Percentiles rank a stretch among this genome's conserved stretches.
Conservation (phyloP, 2,888 invertebrate genomes). For the Portevinia maculata region DNA sequence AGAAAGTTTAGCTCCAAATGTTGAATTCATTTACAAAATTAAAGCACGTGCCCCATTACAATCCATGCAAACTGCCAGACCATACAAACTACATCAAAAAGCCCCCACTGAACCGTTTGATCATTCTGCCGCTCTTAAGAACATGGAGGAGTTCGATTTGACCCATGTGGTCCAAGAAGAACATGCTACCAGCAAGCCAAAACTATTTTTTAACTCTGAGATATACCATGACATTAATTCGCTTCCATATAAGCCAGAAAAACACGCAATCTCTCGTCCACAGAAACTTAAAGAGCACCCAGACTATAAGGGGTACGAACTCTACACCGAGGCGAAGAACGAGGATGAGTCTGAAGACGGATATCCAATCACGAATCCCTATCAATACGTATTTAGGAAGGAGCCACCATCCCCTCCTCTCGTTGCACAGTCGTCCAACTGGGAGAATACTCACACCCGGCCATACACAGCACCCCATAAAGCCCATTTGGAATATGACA, state of each 20-base stretch:
- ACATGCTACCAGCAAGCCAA: constrained; percentile 77
- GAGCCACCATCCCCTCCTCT: constrained; percentile 76
- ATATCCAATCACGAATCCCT: constrained; percentile 80
- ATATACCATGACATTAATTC: constrained; percentile 82
- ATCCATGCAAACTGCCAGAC: constrained; percentile 80
- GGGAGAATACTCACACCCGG: constrained; percentile 75
- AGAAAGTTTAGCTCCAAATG: constrained; percentile 80
- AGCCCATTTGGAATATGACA: constrained; percentile 78
- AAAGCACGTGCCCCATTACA: constrained; percentile 80
- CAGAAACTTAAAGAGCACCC: constrained; percentile 73
- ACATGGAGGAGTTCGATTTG: constrained; percentile 81
- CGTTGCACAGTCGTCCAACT: constrained; percentile 72
- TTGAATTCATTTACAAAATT: constrained; percentile 82
- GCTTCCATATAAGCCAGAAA: constrained; percentile 80
- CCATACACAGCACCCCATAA: constrained; percentile 54
- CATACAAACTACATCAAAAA: constrained; percentile 78
- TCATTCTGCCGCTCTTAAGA: constrained; percentile 80
- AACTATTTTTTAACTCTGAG: constrained; percentile 81
- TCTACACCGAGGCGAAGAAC: constrained; percentile 79
- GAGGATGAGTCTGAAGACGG: constrained; percentile 78
- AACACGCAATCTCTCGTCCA: constrained; percentile 53
- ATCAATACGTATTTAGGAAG: constrained; percentile 80
- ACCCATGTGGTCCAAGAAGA: constrained; percentile 79
- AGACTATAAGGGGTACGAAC: constrained; percentile 80
- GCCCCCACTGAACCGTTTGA: constrained; percentile 79